Conservation (phyloP, 2,113 vertebrate species). For the Perca fluviatilis region DNA sequence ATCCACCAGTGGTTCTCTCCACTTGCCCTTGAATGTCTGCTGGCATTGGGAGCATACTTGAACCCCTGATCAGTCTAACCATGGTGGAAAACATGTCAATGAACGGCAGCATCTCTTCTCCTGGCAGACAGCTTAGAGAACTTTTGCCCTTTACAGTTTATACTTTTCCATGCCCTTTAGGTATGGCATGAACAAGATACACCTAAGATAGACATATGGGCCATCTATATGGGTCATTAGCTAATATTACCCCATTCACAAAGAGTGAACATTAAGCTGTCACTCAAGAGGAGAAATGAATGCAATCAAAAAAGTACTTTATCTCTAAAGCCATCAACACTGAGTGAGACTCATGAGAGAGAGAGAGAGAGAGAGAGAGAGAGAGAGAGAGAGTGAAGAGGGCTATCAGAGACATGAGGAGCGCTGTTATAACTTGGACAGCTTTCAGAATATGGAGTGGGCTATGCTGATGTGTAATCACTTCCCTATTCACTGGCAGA, state of each 20-base stretch:
- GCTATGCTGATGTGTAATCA: constrained; percentile 67
- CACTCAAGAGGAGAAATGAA: constrained; percentile 41
- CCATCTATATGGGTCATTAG: constrained; percentile 20
- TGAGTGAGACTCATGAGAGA: constrained; percentile 51
- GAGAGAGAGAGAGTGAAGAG: constrained; percentile 64
- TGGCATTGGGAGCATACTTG: constrained; percentile 72
- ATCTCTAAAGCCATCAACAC: constrained; percentile 53
- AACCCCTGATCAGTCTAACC: constrained; percentile 69
- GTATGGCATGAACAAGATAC: constrained; percentile 15
- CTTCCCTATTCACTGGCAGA: constrained; percentile 54
- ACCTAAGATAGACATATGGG: constrained; percentile 13
- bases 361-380: constrained; percentile 60
- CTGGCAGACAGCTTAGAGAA: constrained; percentile 37
- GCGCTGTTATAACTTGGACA: constrained; percentile 66
- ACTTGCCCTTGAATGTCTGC: constrained; percentile 82
- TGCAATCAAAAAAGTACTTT: constrained; percentile 47
- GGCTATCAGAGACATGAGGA: constrained; percentile 62
- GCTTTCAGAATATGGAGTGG: constrained; percentile 69
- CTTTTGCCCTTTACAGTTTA: constrained; percentile 59
- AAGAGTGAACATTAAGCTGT: constrained; percentile 30
- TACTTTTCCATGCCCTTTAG: constrained; percentile 25
- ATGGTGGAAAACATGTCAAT: constrained; percentile 71
- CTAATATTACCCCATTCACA: constrained; percentile 24
- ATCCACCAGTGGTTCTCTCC: constrained; percentile 73
- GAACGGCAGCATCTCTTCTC: constrained; percentile 49